Conservation (phyloP, 2,797 vertebrate genomes). For the Poliocrania exsul region DNA sequence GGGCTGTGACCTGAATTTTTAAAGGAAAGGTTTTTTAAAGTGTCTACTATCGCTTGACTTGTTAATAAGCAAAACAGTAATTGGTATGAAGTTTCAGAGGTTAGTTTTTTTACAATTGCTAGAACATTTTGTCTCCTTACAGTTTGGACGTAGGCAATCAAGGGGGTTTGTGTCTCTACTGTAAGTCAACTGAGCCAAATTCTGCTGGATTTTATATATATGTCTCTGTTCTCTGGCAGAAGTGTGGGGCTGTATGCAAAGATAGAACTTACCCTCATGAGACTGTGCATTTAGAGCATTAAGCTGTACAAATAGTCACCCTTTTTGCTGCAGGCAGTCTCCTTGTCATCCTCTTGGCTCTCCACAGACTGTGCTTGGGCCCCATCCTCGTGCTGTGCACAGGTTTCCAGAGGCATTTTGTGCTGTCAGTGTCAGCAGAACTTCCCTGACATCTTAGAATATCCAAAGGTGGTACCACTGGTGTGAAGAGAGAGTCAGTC, state of each 20-base stretch:
- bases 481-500: not conserved
- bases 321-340: not conserved
- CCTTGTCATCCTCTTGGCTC: not conserved
- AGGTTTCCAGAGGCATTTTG: not conserved
- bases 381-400: not conserved
- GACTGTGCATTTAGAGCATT: not conserved
- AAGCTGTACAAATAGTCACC: not conserved
- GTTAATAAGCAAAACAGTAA: constrained; percentile 1
- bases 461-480: not conserved
- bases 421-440: not conserved
- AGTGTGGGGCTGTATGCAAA: not conserved
- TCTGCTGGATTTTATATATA: not conserved
- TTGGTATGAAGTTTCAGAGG: not conserved
- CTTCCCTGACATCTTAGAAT: not conserved
- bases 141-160: not conserved
- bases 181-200: not conserved
- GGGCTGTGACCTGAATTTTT: constrained; percentile 4
- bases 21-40: not conserved
- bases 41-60: not conserved
- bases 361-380: not conserved
- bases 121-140: not conserved
- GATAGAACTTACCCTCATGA: not conserved
- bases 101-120: not conserved
- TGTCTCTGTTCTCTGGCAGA: not conserved
- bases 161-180: not conserved